A percentile compares a stretch with the other conserved stretches of the same genome.
Evolutionary conservation across 2,113 vertebrate genomes (phyloP).

Genomic region (Mustelus asterias): DNA sequence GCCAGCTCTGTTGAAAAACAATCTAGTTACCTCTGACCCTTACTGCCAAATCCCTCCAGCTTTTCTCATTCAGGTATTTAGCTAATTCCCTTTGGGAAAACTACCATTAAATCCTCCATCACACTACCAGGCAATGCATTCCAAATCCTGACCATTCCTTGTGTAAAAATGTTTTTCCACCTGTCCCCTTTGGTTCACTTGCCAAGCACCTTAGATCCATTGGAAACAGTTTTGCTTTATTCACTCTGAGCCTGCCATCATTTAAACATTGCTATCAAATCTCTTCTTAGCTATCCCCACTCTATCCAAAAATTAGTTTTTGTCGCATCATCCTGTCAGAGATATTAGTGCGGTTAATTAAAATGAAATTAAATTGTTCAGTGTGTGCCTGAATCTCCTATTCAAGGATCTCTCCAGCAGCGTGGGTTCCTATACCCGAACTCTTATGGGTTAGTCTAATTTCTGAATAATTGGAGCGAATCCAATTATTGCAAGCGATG

Average conservation of each 20-base stretch:
- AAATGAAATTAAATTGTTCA: background rate
- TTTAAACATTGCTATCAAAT: background rate
- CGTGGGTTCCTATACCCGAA: background rate
- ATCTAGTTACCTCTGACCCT: background rate
- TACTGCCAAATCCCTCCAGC: background rate
- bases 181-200: background rate
- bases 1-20: background rate
- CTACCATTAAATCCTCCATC: background rate
- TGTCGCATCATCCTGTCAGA: background rate
- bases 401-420: background rate
- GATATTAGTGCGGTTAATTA: background rate
- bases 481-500: background rate
- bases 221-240: background rate
- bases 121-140: background rate
- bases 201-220: background rate
- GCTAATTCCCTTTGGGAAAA: background rate
- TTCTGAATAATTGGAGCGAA: background rate
- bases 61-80: background rate
- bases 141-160: background rate
- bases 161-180: background rate
- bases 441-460: background rate
- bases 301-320: background rate
- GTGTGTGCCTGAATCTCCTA: background rate
- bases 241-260: background rate
- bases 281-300: too few relatives aligned